Evolutionary conservation across 2,797 vertebrate genomes (phyloP).

Genomic region (Megaceryle alcyon): DNA sequence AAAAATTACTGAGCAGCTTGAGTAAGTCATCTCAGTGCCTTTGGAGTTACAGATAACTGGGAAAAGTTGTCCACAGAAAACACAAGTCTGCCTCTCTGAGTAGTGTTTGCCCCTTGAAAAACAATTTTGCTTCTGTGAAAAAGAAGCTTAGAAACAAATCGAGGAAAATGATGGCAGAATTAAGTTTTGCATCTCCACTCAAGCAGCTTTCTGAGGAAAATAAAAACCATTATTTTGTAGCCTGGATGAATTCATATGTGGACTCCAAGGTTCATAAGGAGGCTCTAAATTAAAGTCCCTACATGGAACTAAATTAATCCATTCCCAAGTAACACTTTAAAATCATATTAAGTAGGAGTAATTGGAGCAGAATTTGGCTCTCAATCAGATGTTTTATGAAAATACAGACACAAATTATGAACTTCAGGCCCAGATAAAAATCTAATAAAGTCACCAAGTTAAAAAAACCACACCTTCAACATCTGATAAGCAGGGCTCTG

Average conservation of each 20-base stretch:
- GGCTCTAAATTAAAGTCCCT: neutral
- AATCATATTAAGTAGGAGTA: neutral
- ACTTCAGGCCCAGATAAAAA: neutral
- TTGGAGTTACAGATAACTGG: neutral
- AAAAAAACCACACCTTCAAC: neutral
- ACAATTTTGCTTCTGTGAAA: neutral
- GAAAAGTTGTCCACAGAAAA: neutral
- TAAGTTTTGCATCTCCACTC: neutral
- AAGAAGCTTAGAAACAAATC: neutral
- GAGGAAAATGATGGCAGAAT: neutral
- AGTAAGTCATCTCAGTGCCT: neutral
- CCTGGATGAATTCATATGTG: neutral
- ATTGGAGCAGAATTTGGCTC: neutral
- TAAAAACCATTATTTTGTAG: neutral
- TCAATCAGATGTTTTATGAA: neutral
- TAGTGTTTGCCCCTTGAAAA: constrained; percentile 3
- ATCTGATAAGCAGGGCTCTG: neutral
- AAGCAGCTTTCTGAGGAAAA: neutral
- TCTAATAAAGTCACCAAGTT: neutral
- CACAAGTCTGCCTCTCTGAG: neutral
- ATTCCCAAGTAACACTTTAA: neutral
- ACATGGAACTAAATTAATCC: neutral
- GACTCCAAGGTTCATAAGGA: neutral
- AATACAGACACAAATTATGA: neutral
- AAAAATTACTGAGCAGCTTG: neutral